Evolutionary conservation across 2,797 vertebrate genomes (phyloP).

Genomic region (Falco naumanni): DNA sequence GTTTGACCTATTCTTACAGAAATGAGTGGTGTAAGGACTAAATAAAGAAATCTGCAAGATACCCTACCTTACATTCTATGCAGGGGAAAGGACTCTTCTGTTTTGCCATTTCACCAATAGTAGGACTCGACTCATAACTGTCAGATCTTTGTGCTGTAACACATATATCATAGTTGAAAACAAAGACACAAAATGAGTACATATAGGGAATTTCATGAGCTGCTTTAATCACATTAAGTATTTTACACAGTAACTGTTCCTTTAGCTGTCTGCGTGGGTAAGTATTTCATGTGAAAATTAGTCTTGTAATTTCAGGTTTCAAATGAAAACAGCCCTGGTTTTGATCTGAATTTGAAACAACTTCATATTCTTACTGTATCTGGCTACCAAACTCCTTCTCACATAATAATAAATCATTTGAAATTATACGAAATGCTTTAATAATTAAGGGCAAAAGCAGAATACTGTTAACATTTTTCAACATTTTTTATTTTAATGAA

Average conservation of each 20-base stretch:
- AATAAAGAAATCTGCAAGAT: background rate
- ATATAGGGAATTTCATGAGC: background rate
- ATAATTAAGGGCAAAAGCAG: background rate
- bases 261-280: background rate
- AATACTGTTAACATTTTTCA: background rate
- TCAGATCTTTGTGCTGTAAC: background rate
- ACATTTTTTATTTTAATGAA: background rate
- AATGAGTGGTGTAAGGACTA: background rate
- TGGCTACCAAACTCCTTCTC: background rate
- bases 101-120: background rate
- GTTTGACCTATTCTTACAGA: background rate
- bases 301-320: background rate
- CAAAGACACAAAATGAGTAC: background rate
- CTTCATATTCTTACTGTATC: background rate
- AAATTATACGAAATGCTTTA: background rate
- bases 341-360: conserved; percentile 10
- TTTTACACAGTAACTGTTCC: background rate
- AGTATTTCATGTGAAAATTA: background rate
- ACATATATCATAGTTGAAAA: background rate
- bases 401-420: background rate
- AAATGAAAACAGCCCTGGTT: background rate
- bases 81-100: background rate
- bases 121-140: background rate
- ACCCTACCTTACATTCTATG: background rate
- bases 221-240: background rate